Base-by-base conservation (phyloP, 2,888 invertebrate genomes). In the Plagiodera versicolora region DNA sequence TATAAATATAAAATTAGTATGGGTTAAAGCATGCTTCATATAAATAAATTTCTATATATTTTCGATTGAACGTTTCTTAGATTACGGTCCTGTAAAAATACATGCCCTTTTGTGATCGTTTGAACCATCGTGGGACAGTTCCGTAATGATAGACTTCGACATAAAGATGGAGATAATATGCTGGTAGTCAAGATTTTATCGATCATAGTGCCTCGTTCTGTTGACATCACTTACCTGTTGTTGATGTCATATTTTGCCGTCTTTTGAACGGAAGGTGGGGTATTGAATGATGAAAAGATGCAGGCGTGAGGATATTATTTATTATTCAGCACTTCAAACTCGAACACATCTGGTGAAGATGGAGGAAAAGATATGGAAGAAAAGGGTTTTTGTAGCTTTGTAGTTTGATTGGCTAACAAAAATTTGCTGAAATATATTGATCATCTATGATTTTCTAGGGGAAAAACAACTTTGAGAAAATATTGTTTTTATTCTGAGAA, bases 171-270 rank as follows among this genome's bases (percentile, higher is more conserved):
- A 17, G 16, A 24, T 19, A 14, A 44, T 14, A 72, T 72, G 72
- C 71, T 72, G 72, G 71, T 72, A 72, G 72, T 70, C 69, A 68
- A 72, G 72, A 72, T 72, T 63, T 72, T 72, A 72, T 72, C 72
- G 65, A 51, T 52, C 47, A 61, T 66, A 65, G 63, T 66, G 56
- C 63, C 39, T 55, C 46, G 54, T 61, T 60, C 54, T 64, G 63
- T 66, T 66, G 61, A 66, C 66, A 60, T 61, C 62, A 61, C 61
- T 66, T 66, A 66, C 66, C 64, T 64, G 66, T 63, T 61, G 61
- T 58, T 19, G 35, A 52, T 51, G 63, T 62, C 56, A 58, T 44
- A 56, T 56, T 62, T 56, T 61, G 50, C 17, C 35, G 58, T 39
- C 53, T 46, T 48, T 57, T 48, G 24, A 46, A 19, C 11, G 11